Evolutionary conservation across 2,113 vertebrate genomes (phyloP).

Genomic region (Menura novaehollandiae): DNA sequence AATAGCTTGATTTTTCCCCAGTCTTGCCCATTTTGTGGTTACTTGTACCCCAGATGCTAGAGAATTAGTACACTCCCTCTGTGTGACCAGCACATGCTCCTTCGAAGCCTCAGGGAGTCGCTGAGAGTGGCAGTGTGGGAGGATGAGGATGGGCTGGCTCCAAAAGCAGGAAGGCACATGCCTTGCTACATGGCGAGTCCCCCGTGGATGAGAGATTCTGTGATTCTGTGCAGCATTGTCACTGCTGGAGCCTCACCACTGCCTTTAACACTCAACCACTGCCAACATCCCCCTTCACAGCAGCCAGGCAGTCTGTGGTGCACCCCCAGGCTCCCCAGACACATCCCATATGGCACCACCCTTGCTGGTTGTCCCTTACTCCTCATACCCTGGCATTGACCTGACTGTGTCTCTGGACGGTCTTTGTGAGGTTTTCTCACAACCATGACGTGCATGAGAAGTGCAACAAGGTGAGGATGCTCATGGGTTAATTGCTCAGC

Average conservation of each 20-base stretch:
- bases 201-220: not conserved
- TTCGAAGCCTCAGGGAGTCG: not conserved
- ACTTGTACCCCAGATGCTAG: not conserved
- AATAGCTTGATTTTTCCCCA: not conserved
- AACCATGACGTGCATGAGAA: not conserved
- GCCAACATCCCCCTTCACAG: fast-evolving
- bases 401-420: not conserved
- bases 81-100: fast-evolving
- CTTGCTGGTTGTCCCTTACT: not conserved
- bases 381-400: not conserved
- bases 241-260: not conserved
- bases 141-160: not conserved
- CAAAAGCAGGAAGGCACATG: not conserved
- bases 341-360: fast-evolving
- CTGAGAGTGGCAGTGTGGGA: fast-evolving
- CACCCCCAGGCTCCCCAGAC: too few relatives aligned
- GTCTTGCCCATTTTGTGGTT: not conserved
- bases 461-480: not conserved
- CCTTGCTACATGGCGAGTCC: fast-evolving
- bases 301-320: fast-evolving
- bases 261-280: not conserved
- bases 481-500: not conserved
- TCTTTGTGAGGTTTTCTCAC: not conserved
- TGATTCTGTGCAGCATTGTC: fast-evolving
- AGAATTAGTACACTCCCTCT: not conserved